Conservation (phyloP, 2,797 vertebrate genomes). For the Gambelia wislizenii region DNA sequence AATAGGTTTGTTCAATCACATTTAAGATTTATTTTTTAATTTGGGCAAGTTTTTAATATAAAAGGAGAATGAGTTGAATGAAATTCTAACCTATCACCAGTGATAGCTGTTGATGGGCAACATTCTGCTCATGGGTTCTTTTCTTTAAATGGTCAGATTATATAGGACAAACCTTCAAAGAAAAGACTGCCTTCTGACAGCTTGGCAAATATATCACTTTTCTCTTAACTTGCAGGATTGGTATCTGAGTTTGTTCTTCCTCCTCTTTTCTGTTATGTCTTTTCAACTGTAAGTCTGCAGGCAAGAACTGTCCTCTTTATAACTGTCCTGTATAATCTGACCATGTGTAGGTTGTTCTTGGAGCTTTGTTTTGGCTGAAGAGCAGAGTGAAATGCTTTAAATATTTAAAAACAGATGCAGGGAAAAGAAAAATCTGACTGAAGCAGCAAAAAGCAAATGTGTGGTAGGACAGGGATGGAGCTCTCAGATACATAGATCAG, state of each 20-base stretch:
- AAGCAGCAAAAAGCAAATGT: neutral
- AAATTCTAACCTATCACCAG: neutral
- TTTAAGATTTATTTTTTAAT: neutral
- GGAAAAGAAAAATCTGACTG: neutral
- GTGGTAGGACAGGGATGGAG: neutral
- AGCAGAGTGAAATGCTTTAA: neutral
- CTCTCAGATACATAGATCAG: neutral
- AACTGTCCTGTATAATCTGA: too few relatives aligned
- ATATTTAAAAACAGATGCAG: neutral
- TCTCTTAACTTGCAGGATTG: neutral
- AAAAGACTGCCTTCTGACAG: neutral
- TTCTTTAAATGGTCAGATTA: neutral
- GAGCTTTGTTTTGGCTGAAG: neutral
- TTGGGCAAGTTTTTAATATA: neutral
- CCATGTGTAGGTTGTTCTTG: neutral
- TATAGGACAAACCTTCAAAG: neutral
- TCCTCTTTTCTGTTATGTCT: neutral
- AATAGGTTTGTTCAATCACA: neutral
- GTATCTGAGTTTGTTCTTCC: neutral
- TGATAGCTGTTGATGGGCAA: neutral
- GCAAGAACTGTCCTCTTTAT: neutral
- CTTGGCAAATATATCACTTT: neutral
- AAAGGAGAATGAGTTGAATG: neutral
- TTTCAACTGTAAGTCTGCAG: neutral
- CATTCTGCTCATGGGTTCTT: neutral